phyloP scores from a whole-genome alignment of 2,113 vertebrate species.

The Siniperca knerii region DNA sequence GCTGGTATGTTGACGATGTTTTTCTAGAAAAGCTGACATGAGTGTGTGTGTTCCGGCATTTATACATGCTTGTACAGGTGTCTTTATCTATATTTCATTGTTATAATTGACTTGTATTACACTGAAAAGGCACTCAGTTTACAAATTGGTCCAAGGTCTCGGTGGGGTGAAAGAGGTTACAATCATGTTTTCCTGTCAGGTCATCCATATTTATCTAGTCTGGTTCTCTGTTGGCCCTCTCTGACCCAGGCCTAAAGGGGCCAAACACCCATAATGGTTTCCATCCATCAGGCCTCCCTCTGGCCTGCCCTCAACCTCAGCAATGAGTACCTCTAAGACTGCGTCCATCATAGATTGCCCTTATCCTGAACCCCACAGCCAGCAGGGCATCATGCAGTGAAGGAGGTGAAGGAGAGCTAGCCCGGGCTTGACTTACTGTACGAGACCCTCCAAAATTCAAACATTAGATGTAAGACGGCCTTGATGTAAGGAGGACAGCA shows the following conservation, averaged over 20 bases:
- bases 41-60: not conserved
- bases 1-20: not conserved
- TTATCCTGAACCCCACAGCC: conserved; percentile 65
- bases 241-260: conserved; percentile 49
- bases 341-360: conserved; percentile 52
- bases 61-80: not conserved
- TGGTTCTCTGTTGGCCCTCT: conserved; percentile 36
- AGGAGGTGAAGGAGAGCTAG: conserved; percentile 18
- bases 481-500: conserved; percentile 44
- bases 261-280: conserved; percentile 66
- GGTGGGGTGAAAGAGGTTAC: conserved; percentile 49
- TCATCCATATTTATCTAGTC: conserved; percentile 61
- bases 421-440: not conserved
- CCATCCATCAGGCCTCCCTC: conserved; percentile 72
- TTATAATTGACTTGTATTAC: conserved; percentile 11
- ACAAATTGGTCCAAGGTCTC: conserved; percentile 40
- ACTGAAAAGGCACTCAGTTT: conserved; percentile 22
- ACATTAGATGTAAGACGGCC: conserved; percentile 13
- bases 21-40: not conserved
- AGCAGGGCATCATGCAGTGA: conserved; percentile 48
- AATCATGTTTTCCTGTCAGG: conserved; percentile 57
- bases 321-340: conserved; percentile 28
- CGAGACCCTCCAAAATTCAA: conserved; percentile 30
- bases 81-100: conserved; percentile 1
- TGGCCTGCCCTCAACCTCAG: conserved; percentile 6